Conservation (phyloP, 2,888 invertebrate genomes). For the Melolontha melolontha region DNA sequence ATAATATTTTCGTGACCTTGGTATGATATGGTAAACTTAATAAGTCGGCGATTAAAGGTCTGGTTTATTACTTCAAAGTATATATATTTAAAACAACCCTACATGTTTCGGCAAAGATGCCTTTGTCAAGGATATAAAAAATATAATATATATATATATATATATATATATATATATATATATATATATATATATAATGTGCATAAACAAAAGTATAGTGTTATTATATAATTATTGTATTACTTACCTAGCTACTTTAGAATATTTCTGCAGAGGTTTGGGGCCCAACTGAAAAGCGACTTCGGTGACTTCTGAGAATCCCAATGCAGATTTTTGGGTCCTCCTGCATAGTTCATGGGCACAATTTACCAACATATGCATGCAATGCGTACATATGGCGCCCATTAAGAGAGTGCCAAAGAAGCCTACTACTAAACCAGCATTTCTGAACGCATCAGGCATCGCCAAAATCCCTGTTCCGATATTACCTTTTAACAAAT, state of each 20-base stretch:
- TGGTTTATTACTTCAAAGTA: too few species aligned
- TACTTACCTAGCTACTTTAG: conserved; percentile 73
- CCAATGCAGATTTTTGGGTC: conserved; percentile 75
- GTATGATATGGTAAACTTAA: too few species aligned
- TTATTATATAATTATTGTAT: not conserved
- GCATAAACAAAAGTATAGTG: too few species aligned
- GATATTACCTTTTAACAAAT: conserved; percentile 78
- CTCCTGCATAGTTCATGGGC: conserved; percentile 81
- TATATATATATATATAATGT: too few species aligned
- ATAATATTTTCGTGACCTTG: too few species aligned
- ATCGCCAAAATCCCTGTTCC: conserved; percentile 97
- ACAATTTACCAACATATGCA: conserved; percentile 85
- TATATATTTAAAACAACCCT: too few species aligned
- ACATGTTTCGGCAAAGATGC: too few species aligned
- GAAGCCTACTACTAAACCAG: conserved; percentile 87
- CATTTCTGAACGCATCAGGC: conserved; percentile 95
- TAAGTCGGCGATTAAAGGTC: too few species aligned
- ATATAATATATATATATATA: too few species aligned
- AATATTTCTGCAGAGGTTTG: conserved; percentile 70
- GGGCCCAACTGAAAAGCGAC: conserved; percentile 83
- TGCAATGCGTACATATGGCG: conserved; percentile 91
- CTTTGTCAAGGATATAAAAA: too few species aligned
- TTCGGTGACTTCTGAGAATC: conserved; percentile 85
- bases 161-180: too few species aligned
- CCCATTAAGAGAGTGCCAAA: conserved; percentile 87